Evolutionary conservation across 2,797 vertebrate species (phyloP).

Genomic region (Emydoidea blandingii): DNA sequence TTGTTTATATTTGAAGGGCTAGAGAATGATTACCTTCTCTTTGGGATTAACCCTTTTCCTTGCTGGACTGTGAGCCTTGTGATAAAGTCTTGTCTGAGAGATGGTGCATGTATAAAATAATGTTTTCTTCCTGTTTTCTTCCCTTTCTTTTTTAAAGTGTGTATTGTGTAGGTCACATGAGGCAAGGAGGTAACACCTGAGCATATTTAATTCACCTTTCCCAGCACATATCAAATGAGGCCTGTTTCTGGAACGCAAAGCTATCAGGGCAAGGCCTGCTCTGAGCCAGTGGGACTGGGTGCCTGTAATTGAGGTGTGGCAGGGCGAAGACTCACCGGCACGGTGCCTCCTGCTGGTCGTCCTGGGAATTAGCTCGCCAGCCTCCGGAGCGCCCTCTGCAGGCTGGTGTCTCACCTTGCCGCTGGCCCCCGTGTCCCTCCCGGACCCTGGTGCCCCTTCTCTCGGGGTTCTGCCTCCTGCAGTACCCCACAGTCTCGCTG

Average conservation of each 20-base stretch:
- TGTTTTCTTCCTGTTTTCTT: not conserved
- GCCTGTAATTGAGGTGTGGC: not conserved
- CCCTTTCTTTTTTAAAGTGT: not conserved
- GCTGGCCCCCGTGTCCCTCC: too few species aligned
- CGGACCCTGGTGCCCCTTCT: too few species aligned
- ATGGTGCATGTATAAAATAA: not conserved
- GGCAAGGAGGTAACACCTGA: not conserved
- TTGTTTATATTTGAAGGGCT: not conserved
- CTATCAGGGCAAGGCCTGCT: not conserved
- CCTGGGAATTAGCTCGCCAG: too few species aligned
- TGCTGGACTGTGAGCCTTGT: not conserved
- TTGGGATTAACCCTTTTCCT: not conserved
- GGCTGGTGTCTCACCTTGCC: too few species aligned
- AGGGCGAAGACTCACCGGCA: too few species aligned
- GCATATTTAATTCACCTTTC: not conserved
- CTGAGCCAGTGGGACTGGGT: not conserved
- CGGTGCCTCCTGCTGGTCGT: too few species aligned
- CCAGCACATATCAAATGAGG: rapidly evolving
- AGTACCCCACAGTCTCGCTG: too few species aligned
- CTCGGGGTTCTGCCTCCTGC: too few species aligned
- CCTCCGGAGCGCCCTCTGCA: too few species aligned
- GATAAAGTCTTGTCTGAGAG: not conserved
- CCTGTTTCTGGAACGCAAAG: not conserved
- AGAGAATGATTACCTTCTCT: not conserved
- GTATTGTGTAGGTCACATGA: too few species aligned